phyloP scores from a whole-genome alignment of 1,140 invertebrate genomes.

The Drosophila littoralis region DNA sequence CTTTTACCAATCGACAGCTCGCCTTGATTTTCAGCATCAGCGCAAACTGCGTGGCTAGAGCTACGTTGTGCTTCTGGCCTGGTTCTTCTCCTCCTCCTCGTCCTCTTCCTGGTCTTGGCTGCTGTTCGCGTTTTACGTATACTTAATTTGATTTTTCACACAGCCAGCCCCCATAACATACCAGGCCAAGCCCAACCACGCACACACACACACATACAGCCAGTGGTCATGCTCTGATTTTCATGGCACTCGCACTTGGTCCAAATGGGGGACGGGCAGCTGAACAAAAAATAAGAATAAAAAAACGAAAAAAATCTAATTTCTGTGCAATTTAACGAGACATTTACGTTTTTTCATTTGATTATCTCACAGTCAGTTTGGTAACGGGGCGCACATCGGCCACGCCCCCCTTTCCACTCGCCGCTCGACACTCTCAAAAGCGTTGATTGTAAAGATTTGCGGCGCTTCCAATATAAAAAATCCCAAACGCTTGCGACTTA shows the following conservation, averaged over 20 bases:
- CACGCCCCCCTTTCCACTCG: constrained; percentile 11
- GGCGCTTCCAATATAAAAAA: constrained; percentile 40
- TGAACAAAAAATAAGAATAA: constrained; percentile 12
- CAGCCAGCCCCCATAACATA: constrained; percentile 41
- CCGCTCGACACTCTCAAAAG: constrained; percentile 32
- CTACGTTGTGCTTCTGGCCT: constrained; percentile 32
- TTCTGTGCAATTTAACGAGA: constrained; percentile 84
- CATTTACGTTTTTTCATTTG: constrained; percentile 84
- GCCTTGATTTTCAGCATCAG: constrained; percentile 78
- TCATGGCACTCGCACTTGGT: constrained; percentile 48
- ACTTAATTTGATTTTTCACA: constrained; percentile 83
- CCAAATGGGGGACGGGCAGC: constrained; percentile 13
- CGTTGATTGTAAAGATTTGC: constrained; percentile 75
- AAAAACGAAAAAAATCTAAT: constrained; percentile 74
- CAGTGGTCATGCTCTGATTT: constrained; percentile 82
- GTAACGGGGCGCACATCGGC: constrained; percentile 47
- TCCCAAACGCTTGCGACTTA: constrained; percentile 56
- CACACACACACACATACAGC: constrained; percentile 33
- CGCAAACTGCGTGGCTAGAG: constrained; percentile 41
- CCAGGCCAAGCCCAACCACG: constrained; percentile 12
- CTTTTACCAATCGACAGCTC: constrained; percentile 82
- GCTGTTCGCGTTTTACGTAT: constrained; percentile 78
- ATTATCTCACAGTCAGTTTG: constrained; percentile 82
- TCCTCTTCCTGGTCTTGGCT: constrained; percentile 25
- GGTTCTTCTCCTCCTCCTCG: constrained; percentile 1